phyloP scores from a whole-genome alignment of 2,888 invertebrate genomes.

The Sarcophaga carnaria region DNA sequence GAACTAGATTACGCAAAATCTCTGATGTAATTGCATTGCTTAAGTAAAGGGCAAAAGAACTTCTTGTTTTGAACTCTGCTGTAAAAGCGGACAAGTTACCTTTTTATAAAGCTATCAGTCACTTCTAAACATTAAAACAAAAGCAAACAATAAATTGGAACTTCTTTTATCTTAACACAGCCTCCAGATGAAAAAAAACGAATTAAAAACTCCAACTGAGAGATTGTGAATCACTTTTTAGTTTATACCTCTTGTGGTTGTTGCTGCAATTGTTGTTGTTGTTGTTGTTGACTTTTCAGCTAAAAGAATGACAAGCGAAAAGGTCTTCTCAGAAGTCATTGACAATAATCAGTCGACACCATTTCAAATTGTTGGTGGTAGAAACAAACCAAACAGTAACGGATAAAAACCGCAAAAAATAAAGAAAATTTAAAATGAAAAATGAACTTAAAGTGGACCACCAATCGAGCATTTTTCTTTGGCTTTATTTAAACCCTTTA shows the following conservation, averaged over 20 bases:
- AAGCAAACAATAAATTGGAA: background rate
- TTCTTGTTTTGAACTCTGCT: background rate
- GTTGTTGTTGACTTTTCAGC: slow-evolving; percentile 44
- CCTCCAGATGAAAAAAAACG: background rate
- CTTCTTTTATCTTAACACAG: slow-evolving; percentile 32
- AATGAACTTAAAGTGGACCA: slow-evolving; percentile 56
- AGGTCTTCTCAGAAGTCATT: slow-evolving; percentile 65
- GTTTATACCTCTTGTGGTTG: background rate
- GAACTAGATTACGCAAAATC: too few relatives aligned
- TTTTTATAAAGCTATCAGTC: background rate
- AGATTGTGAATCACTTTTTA: slow-evolving; percentile 63
- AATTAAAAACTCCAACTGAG: slow-evolving; percentile 40
- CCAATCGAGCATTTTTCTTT: slow-evolving; percentile 50
- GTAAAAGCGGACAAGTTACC: background rate
- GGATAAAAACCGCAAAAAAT: slow-evolving; percentile 2
- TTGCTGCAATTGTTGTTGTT: slow-evolving; percentile 6
- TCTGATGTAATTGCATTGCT: too few relatives aligned
- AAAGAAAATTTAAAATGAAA: background rate
- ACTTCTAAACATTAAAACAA: background rate
- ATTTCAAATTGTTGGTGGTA: slow-evolving; percentile 48
- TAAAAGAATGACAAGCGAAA: slow-evolving; percentile 52
- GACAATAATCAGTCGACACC: slow-evolving; percentile 68
- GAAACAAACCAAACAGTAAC: slow-evolving; percentile 4
- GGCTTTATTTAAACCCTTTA: slow-evolving; percentile 58
- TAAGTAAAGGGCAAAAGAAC: background rate